Evolutionary conservation across 2,113 vertebrate genomes (phyloP), one percentile per base, ranked within the genome.

Genomic region (Platysteira castanea): DNA sequence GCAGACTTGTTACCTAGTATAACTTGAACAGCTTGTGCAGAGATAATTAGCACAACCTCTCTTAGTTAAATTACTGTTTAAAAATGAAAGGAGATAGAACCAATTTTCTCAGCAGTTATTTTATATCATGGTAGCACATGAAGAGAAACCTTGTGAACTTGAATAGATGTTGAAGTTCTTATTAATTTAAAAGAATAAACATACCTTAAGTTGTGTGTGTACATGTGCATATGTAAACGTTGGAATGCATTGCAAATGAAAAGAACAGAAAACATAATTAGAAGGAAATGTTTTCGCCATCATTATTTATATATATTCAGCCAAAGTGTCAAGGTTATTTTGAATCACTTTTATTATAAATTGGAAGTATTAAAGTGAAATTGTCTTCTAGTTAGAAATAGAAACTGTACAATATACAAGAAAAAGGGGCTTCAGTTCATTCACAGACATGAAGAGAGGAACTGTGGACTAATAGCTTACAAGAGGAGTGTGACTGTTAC

Each of bases 1-100:
- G 78, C 35, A 95, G 57, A 24, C 78, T 88, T 84, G 37, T 84
- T 96, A 88, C 90, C 60, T 84, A 50, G 68, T 75, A 84, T 70
- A 93, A 91, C 87, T 89, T 5, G 31, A 97, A 50, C 69, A 91
- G 77, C 63, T 92, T 94, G 63, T 79, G 59, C 49, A 76, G 73
- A 92, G 44, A 67, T 85, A 85, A 93, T 96, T 94, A 95, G 60
- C 61, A 82, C 50, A 90, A 69, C 73, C 50, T 90, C 65, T 88
- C 77, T 93, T 87, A 94, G 84, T 37, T 87, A 88, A 94, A 97
- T 94, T 78, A 74, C 42, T 65, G 31, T 77, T 95, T 87, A 89
- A 90, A 94, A 81, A 27, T 44, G n/a, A 68, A 92, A 75, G 44
- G 35, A 84, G 39, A 88, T 50, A 79, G 41, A 94, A 75, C 2